These are phyloP conservation scores for Solea senegalensis DNA, from an alignment of 2,113 vertebrate genomes.

Conservation along the genomic window DNA sequence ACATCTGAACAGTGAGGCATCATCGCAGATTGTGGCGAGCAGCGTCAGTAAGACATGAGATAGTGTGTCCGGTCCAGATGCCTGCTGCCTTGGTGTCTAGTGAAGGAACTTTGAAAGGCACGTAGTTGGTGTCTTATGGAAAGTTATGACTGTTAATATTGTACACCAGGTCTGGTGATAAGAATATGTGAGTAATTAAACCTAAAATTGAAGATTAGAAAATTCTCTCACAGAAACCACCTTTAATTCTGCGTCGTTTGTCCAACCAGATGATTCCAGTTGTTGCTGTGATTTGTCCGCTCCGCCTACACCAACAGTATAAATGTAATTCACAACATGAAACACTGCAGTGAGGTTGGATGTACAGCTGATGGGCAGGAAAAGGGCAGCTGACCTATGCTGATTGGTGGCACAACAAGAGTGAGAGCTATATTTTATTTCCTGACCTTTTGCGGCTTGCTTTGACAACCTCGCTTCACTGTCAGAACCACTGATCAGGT, in stretches of 20 bases:
- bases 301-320: conserved; percentile 37
- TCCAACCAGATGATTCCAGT: conserved; percentile 29
- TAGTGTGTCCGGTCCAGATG: too few relatives aligned
- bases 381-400: conserved; percentile 78
- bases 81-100: too few relatives aligned
- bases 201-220: too few relatives aligned
- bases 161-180: too few relatives aligned
- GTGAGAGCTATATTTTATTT: conserved; percentile 75
- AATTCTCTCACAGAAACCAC: conserved; percentile 23
- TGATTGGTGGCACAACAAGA: conserved; percentile 78
- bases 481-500: conserved; percentile 78
- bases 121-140: too few relatives aligned
- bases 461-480: conserved; percentile 59
- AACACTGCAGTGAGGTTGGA: conserved; percentile 52
- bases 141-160: too few relatives aligned
- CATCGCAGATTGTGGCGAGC: too few relatives aligned
- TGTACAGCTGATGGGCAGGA: conserved; percentile 60
- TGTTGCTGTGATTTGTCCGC: conserved; percentile 40
- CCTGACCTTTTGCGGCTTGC: conserved; percentile 78
- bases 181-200: too few relatives aligned
- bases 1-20: too few relatives aligned
- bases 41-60: too few relatives aligned
- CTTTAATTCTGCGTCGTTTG: conserved; percentile 22
- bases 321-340: conserved; percentile 45
- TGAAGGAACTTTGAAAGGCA: too few relatives aligned